Conservation (phyloP, 2,113 vertebrate genomes). For the Microcebus ravelobensis region DNA sequence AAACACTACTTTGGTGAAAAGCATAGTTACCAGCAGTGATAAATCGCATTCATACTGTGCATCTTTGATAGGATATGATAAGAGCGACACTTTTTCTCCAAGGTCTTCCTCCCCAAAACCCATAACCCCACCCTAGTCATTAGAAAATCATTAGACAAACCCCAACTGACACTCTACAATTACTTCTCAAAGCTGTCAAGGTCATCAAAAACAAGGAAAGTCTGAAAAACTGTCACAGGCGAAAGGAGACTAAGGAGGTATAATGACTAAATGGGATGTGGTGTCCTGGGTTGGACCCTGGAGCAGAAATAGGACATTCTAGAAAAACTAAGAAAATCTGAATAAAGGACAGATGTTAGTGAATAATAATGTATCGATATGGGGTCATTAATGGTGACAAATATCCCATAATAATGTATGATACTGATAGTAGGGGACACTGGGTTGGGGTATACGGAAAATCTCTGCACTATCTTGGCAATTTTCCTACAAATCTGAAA, state of each 20-base stretch:
- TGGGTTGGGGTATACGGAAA: background rate
- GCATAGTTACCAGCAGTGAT: background rate
- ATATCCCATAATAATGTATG: no score
- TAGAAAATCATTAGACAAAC: background rate
- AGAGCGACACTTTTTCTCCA: background rate
- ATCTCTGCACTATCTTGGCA: background rate
- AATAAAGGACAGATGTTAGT: background rate
- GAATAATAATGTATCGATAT: background rate
- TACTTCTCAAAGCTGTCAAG: background rate
- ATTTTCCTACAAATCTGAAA: background rate
- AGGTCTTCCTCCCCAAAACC: background rate
- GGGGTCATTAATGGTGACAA: background rate
- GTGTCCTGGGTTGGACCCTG: background rate
- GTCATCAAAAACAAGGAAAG: background rate
- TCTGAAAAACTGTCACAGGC: background rate
- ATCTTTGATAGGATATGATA: background rate
- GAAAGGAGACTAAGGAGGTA: background rate
- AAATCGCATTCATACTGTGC: no score
- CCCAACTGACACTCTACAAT: background rate
- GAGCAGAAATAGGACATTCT: background rate
- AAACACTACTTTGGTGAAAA: background rate
- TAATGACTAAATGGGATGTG: background rate
- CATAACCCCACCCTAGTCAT: background rate
- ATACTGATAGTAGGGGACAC: background rate
- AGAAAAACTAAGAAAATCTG: background rate